Base-by-base conservation (phyloP, 2,113 vertebrate species). In the Leucoraja erinaceus region DNA sequence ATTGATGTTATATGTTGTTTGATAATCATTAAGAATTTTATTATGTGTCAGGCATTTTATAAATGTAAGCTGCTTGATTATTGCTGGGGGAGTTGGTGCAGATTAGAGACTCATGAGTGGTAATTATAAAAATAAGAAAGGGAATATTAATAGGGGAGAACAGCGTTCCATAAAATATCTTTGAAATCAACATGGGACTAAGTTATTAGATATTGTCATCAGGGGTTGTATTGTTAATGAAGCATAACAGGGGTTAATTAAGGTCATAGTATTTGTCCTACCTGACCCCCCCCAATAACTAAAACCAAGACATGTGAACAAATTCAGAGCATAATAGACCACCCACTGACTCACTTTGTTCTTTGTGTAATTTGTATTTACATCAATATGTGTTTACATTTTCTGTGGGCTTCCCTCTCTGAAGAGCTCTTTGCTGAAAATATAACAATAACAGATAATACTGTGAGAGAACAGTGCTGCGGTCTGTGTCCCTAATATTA, bases 341-440 rank as follows among this genome's bases (percentile, higher is more conserved):
- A 88, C 59, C 83, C 83, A 88, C 12, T 31, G 11, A 14, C 83
- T 63, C 12, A 6, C 12, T 16, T 61, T 63, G 83, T 5, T 5
- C 28, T 88, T 88, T 63, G 59, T 88, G 31, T 88, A 88, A 88
- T 88, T 88, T 28, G n/a, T 88, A 61, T 88, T 63, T 88, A 88
- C 59, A 63, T 88, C 59, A n/a, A 88, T n/a, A 8, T 63, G 16
- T 88, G 54, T 84, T 84, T 61, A 84, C 81, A 88, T 88, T 66
- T 88, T 63, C 28, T 63, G 56, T 84, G 56, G 59, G 83, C 7
- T 88, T 61, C 16, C 14, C 83, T 88, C 31, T 88, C 61, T 88
- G 5, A 31, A 88, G 61, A 63, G n/a, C 59, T 88, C 79, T 88
- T 86, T 86, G n/a, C 59, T 66, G 31, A 88, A 63, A 25, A 5